These are phyloP conservation scores for Rotaria sp. DNA, from an alignment of 2,888 invertebrate species.

Conservation along the genomic window DNA sequence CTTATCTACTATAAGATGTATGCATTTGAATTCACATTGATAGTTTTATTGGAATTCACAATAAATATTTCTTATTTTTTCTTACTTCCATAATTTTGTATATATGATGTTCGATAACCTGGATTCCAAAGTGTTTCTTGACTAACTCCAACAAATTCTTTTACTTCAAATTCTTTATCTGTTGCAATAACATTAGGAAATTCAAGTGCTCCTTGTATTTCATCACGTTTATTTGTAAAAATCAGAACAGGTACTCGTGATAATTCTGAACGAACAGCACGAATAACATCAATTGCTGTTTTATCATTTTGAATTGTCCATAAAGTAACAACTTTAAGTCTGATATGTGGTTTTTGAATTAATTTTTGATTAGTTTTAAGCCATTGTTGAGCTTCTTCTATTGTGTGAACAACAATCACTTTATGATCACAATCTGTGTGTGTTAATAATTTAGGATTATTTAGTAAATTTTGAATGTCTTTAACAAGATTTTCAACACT, in stretches of 20 bases:
- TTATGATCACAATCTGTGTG: background rate
- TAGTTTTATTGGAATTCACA: no score
- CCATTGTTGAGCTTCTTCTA: background rate
- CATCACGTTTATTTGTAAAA: background rate
- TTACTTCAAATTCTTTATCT: background rate
- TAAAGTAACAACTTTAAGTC: background rate
- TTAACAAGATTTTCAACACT: background rate
- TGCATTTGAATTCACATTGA: no score
- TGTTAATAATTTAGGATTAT: background rate
- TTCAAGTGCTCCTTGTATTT: background rate
- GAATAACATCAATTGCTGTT: background rate
- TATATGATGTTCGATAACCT: background rate
- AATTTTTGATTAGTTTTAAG: background rate
- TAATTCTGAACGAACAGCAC: background rate
- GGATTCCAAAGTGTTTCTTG: background rate
- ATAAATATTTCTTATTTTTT: no score
- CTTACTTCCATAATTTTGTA: no score
- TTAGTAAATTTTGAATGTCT: background rate
- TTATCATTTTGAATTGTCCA: background rate
- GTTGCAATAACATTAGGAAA: background rate
- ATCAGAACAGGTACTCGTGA: background rate
- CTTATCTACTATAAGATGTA: no score
- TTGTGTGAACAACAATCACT: background rate
- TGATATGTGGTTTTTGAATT: background rate
- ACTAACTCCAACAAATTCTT: background rate